A percentile compares a stretch with the other conserved stretches of the same genome.
phyloP scores from a whole-genome alignment of 2,113 vertebrate genomes.

The Columba livia region DNA sequence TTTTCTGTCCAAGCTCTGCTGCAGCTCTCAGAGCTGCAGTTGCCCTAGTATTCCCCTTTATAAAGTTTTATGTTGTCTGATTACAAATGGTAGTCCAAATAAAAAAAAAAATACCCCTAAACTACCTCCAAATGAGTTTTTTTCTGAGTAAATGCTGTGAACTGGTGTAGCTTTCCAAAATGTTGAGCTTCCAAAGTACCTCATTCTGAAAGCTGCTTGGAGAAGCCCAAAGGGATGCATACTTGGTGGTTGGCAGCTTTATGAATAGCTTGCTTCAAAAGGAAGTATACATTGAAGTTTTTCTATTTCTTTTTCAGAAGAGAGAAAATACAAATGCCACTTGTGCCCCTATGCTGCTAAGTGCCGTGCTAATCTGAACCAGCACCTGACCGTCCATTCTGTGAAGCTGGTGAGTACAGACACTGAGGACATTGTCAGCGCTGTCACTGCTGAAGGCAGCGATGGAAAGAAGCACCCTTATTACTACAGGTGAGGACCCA shows the following conservation, averaged over 20 bases:
- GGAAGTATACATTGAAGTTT: neutral
- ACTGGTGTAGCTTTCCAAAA: neutral
- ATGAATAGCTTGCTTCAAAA: neutral
- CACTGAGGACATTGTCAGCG: slow-evolving; percentile 92
- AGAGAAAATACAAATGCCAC: slow-evolving; percentile 99
- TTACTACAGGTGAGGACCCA: slow-evolving; percentile 90
- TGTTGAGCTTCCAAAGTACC: neutral
- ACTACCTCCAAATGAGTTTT: neutral
- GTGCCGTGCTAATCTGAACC: slow-evolving; percentile 98
- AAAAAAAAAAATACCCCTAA: neutral
- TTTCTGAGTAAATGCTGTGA: neutral
- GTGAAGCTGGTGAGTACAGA: slow-evolving; percentile 98
- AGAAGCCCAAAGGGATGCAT: neutral
- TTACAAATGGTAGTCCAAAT: neutral
- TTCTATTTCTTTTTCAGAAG: slow-evolving; percentile 80
- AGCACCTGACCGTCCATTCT: slow-evolving; percentile 97
- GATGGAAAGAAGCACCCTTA: slow-evolving; percentile 94
- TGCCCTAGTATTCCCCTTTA: neutral
- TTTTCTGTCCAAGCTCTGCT: neutral
- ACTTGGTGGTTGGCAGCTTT: neutral
- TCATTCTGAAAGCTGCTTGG: neutral
- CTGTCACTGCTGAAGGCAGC: slow-evolving; percentile 85
- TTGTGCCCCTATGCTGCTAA: slow-evolving; percentile 99
- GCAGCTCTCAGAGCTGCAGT: neutral
- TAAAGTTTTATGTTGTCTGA: neutral